Percentiles rank a stretch among this genome's conserved stretches.
Conservation (phyloP, 2,797 vertebrate species). For the Ataeniobius toweri region DNA sequence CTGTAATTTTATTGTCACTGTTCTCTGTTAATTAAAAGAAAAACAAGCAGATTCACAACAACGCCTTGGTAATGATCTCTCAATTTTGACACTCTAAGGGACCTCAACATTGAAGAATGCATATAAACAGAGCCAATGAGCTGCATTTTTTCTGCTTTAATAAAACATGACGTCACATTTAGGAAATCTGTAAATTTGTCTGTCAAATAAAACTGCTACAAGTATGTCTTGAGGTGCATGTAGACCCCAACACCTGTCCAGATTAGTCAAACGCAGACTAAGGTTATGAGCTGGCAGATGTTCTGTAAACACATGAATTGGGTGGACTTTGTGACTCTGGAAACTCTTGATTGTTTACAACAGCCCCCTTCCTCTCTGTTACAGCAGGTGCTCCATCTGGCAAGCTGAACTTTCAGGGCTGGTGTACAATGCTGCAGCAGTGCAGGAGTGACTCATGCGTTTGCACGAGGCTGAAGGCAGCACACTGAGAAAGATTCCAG, state of each 20-base stretch:
- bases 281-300: conserved; percentile 37
- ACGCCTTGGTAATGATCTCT: conserved; percentile 19
- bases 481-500: conserved; percentile 44
- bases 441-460: conserved; percentile 54
- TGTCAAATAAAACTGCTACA: conserved; percentile 12
- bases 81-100: conserved; percentile 51
- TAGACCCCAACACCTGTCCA: conserved; percentile 1
- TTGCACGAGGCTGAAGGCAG: conserved; percentile 49
- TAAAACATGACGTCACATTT: not conserved
- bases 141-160: conserved; percentile 35
- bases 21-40: conserved; percentile 16
- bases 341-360: conserved; percentile 26
- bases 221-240: not conserved
- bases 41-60: not conserved
- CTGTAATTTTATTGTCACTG: conserved; percentile 1
- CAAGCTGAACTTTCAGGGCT: conserved; percentile 37
- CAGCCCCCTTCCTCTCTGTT: conserved; percentile 1
- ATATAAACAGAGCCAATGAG: conserved; percentile 59
- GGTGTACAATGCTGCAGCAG: conserved; percentile 28
- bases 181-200: not conserved
- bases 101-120: conserved; percentile 67
- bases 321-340: conserved; percentile 33
- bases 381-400: conserved; percentile 72
- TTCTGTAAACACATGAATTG: conserved; percentile 29
- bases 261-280: conserved; percentile 16